Evolutionary conservation across 2,797 vertebrate species (phyloP).

Genomic region (Sebastes alutus): DNA sequence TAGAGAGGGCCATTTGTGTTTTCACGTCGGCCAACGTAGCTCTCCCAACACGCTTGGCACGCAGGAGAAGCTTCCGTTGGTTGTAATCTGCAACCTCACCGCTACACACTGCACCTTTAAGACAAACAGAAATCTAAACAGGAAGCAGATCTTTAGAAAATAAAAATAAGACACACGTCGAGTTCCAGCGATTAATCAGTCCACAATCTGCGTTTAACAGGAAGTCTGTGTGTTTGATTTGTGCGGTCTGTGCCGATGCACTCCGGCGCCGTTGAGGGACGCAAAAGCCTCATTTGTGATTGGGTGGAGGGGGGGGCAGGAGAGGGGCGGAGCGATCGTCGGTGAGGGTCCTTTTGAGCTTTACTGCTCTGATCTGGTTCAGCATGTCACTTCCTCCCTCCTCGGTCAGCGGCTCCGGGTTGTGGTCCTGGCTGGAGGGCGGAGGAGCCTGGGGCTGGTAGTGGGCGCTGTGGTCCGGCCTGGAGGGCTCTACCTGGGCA

Average conservation of each 20-base stretch:
- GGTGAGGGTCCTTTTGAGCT: conserved; percentile 81
- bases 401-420: not conserved
- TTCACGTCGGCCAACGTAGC: too few species aligned
- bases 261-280: not conserved
- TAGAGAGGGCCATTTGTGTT: not conserved
- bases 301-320: conserved; percentile 64
- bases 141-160: conserved; percentile 27
- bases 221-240: not conserved
- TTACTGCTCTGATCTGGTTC: conserved; percentile 80
- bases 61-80: too few species aligned
- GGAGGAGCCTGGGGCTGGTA: conserved; percentile 33
- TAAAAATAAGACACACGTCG: conserved; percentile 29
- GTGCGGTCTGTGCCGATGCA: not conserved
- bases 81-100: too few species aligned
- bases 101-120: not conserved
- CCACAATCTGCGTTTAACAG: not conserved
- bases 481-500: conserved; percentile 10
- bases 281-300: conserved; percentile 69
- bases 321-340: conserved; percentile 85
- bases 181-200: conserved; percentile 18
- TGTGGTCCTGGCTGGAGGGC: conserved; percentile 26
- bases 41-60: too few species aligned
- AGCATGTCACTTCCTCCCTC: conserved; percentile 68
- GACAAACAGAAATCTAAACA: conserved; percentile 13
- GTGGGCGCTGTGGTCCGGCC: conserved; percentile 8